phyloP scores from a whole-genome alignment of 2,113 vertebrate species.

The Oncorhynchus clarkii region DNA sequence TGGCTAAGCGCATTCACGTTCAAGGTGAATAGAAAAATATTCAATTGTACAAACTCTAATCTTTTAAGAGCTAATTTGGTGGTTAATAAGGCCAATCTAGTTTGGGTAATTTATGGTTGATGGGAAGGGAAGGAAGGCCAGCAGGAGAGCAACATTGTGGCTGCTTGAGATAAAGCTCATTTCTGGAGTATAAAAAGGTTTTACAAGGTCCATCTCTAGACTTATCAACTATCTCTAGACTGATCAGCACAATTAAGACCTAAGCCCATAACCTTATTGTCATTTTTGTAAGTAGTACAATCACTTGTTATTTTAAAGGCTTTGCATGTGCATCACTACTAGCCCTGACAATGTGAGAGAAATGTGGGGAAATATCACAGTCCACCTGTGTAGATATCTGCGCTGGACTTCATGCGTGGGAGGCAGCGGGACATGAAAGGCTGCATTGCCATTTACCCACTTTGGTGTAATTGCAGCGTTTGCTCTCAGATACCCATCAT shows the following conservation, averaged over 20 bases:
- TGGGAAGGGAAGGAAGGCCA: slow-evolving; percentile 24
- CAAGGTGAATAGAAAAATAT: slow-evolving; percentile 54
- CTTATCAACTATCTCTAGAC: too few relatives aligned
- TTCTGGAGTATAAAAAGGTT: too few relatives aligned
- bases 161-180: neutral
- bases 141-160: neutral
- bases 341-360: slow-evolving; percentile 14
- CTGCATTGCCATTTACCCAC: slow-evolving; percentile 69
- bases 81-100: slow-evolving; percentile 49
- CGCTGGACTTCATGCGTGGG: slow-evolving; percentile 64
- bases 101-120: slow-evolving; percentile 45
- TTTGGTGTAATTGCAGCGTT: slow-evolving; percentile 69
- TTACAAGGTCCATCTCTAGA: too few relatives aligned
- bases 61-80: slow-evolving; percentile 54
- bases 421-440: slow-evolving; percentile 63
- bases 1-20: slow-evolving; percentile 36
- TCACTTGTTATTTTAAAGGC: too few relatives aligned
- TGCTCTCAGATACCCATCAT: slow-evolving; percentile 64
- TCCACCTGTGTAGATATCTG: slow-evolving; percentile 54
- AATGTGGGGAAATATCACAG: slow-evolving; percentile 34
- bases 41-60: slow-evolving; percentile 45
- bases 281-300: too few relatives aligned
- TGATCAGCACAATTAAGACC: too few relatives aligned
- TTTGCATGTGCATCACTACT: neutral
- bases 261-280: too few relatives aligned